Percentiles rank a stretch among this genome's conserved stretches.
These are phyloP conservation scores for Pantelozetes paolii DNA, from an alignment of 2,888 invertebrate species.

Conservation along the genomic window DNA sequence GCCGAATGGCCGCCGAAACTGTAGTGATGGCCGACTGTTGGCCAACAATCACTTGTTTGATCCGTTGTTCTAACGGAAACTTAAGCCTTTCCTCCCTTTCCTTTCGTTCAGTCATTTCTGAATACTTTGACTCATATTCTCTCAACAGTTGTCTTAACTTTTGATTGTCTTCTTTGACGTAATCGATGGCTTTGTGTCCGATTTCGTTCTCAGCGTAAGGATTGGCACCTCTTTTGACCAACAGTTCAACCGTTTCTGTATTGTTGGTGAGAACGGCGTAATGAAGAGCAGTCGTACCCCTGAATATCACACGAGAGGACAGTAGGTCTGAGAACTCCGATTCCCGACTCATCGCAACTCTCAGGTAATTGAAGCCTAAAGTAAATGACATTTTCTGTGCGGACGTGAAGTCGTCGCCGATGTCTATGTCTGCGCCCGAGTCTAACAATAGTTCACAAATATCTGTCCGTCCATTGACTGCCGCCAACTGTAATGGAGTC, in stretches of 20 bases:
- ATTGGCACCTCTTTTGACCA: conserved; percentile 65
- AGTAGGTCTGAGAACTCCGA: conserved; percentile 71
- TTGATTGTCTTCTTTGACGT: conserved; percentile 60
- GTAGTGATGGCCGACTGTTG: conserved; percentile 75
- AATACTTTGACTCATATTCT: conserved; percentile 54
- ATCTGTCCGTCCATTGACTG: conserved; percentile 66
- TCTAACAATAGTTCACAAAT: conserved; percentile 53
- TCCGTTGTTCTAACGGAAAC: conserved; percentile 75
- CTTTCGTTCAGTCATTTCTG: conserved; percentile 57
- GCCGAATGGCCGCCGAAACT: conserved; percentile 68
- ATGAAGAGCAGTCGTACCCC: conserved; percentile 80
- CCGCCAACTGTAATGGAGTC: conserved; percentile 79
- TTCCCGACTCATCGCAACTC: conserved; percentile 63
- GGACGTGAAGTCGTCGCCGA: conserved; percentile 70
- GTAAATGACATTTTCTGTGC: conserved; percentile 63
- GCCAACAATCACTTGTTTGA: conserved; percentile 77
- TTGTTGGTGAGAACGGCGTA: conserved; percentile 78
- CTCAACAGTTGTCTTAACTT: conserved; percentile 63
- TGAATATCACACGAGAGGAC: conserved; percentile 66
- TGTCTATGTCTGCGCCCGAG: conserved; percentile 74
- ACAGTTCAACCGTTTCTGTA: conserved; percentile 60
- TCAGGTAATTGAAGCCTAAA: conserved; percentile 66
- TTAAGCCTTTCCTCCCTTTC: conserved; percentile 73
- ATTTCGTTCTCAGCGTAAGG: conserved; percentile 67
- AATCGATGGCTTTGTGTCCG: conserved; percentile 70